Base-by-base conservation (phyloP, 1,140 invertebrate genomes). In the Cotesia glomerata region DNA sequence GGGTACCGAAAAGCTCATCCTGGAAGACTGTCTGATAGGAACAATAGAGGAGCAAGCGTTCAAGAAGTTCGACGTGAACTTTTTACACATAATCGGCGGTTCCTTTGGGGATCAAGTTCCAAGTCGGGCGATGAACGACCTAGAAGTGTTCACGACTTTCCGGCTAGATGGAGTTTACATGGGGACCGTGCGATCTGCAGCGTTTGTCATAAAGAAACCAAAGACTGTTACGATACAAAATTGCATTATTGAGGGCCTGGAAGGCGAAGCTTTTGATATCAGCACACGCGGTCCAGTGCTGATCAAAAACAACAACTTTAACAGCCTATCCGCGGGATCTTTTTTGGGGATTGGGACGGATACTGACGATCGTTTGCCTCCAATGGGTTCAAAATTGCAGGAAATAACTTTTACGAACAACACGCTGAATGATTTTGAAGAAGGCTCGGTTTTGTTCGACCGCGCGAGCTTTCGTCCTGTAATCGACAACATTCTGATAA, bases 31-130 rank as follows among this genome's bases (percentile, higher is more conserved):
- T 67, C 78, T 76, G 1, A 84, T 93, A 16, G 88, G 89, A 32
- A 88, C 84, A 7, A 87, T 94, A 14, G 91, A 93, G 75, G 88
- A 90, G 32, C 92, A 94, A 80, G 90, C 92, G 1, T 94, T 95
- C 76, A 95, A 94, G 72, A 93, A 94, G 81, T 94, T 95, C 79
- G 89, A 90, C 35, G 90, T 92, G 0, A 86, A 89, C 36, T 90
- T 90, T 73, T 86, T 94, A 7, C 81, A 84, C 75, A 83, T 90
- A 36, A 86, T 94, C 35, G 87, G 88, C 1, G 88, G 89, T 0
- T 87, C 84, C 13, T 88, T 93, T 45, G 79, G 86, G 2, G 80
- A 81, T 0, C 78, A 86, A 36, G 71, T 92, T 54, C 92, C 93
- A 0, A 94, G 92, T 68, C 89, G 92, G 54, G 89, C 91, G 62